Evolutionary conservation across 2,888 invertebrate genomes (phyloP), one percentile per base, ranked within the genome.

Genomic region (Erynnis tages): DNA sequence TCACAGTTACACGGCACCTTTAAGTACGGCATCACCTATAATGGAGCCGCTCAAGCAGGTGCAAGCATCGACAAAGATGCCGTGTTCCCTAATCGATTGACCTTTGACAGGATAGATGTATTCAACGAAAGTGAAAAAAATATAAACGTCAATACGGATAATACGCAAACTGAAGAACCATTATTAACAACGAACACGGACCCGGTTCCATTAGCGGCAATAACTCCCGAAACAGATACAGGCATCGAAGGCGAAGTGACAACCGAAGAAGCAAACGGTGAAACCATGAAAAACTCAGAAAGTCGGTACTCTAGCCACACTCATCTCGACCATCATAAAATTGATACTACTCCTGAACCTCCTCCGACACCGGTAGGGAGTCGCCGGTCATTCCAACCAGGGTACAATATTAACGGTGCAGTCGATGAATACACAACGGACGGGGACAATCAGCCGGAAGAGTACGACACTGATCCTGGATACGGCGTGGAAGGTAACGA

Each of bases 1-100:
- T 93, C 95, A 5, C 95, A 96, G 79, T 91, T 96, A 21, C 94
- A 95, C 66, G 96, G 96, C 2, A 94, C 94, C 25, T 96, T 94
- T 60, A 93, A 93, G 69, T 94, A 93, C 67, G 94, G 94, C 14
- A 93, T 95, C 27, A 92, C 93, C 5, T 95, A 94, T 63, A 93
- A 91, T 25, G 96, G 96, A 2, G 95, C 94, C 0, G 95, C 96
- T 2, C 96, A 96, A 75, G 93, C 96, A 4, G 94, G 95, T 14
- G 94, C 95, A 0, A 95, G 96, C 62, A 83, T 91, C 21, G 91
- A 91, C 63, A 92, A 92, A 68, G 91, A 88, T 56, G 76, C 86
- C 13, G 79, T 88, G 45, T 88, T 88, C 57, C 73, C 82, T 1
- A 86, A 82, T 58, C 72, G 82, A 57, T 63, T 84, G 50, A 71